Evolutionary conservation across 1,140 invertebrate genomes (phyloP).

Genomic region (Limonius californicus): DNA sequence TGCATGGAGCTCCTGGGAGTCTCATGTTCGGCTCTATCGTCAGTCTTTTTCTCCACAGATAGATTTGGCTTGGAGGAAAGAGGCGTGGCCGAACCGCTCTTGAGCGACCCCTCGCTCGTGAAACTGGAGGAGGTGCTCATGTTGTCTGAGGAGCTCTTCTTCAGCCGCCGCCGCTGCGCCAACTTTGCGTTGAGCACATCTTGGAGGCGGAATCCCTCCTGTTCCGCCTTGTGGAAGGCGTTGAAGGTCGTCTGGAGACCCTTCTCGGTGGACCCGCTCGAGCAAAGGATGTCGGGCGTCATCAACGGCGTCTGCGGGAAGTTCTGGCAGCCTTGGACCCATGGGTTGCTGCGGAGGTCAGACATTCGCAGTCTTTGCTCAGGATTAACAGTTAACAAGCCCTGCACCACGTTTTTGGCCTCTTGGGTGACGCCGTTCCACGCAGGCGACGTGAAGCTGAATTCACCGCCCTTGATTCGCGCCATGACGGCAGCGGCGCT

Average conservation of each 20-base stretch:
- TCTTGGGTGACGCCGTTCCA: constrained; percentile 71
- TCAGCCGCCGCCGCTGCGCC: constrained; percentile 64
- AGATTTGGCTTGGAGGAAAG: constrained; percentile 27
- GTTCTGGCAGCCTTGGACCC: constrained; percentile 55
- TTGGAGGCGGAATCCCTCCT: constrained; percentile 56
- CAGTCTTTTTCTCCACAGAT: constrained; percentile 39
- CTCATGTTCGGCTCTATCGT: constrained; percentile 22
- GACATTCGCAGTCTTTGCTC: constrained; percentile 64
- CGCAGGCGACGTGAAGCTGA: constrained; percentile 65
- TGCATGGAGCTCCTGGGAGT: constrained; percentile 1
- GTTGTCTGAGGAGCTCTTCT: constrained; percentile 53
- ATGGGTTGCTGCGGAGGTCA: constrained; percentile 61
- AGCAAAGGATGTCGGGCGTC: constrained; percentile 55
- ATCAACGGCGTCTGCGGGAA: constrained; percentile 52
- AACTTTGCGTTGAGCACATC: constrained; percentile 67
- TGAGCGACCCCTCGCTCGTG: constrained; percentile 41
- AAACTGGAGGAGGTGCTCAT: constrained; percentile 43
- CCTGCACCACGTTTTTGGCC: constrained; percentile 73
- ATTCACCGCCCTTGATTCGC: constrained; percentile 72
- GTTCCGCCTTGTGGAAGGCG: constrained; percentile 67
- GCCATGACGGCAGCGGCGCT: constrained; percentile 71
- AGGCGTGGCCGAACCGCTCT: constrained; percentile 33
- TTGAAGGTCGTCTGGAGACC: constrained; percentile 57
- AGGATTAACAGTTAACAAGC: constrained; percentile 78
- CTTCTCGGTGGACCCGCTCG: constrained; percentile 44